A percentile compares a stretch with the other conserved stretches of the same genome.
Evolutionary conservation across 2,797 vertebrate species (phyloP).

Genomic region (Octomys mimax): DNA sequence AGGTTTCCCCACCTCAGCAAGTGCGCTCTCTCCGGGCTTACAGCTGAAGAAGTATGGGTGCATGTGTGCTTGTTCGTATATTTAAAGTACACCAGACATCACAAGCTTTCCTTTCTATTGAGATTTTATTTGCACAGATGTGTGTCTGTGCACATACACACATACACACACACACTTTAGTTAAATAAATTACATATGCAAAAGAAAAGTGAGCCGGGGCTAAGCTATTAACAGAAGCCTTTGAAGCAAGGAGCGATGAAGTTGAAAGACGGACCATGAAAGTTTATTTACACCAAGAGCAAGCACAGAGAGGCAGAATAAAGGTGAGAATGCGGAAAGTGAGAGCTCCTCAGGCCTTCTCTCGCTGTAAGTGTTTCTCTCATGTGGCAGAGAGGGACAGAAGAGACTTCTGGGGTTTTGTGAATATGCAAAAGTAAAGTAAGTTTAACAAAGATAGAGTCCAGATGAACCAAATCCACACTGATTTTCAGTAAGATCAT

Average conservation of each 20-base stretch:
- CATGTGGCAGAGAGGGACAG: constrained; percentile 78
- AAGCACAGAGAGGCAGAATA: constrained; percentile 77
- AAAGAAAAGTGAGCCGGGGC: constrained; percentile 88
- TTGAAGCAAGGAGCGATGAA: constrained; percentile 89
- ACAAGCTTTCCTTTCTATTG: constrained; percentile 25
- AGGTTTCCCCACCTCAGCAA: constrained; percentile 29
- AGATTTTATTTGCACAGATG: constrained; percentile 77
- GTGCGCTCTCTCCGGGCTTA: background rate
- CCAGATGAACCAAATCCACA: constrained; percentile 70
- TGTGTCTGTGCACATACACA: constrained; percentile 14
- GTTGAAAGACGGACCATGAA: constrained; percentile 88
- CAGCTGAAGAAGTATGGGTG: background rate
- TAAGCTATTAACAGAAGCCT: constrained; percentile 89
- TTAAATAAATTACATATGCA: constrained; percentile 89
- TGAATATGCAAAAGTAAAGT: constrained; percentile 77
- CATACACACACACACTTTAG: constrained; percentile 72
- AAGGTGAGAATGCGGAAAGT: constrained; percentile 88
- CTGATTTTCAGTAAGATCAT: constrained; percentile 78
- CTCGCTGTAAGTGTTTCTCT: constrained; percentile 81
- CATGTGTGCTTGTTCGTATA: background rate
- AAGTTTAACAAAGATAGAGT: constrained; percentile 69
- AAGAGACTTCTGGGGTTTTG: constrained; percentile 80
- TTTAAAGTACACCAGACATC: constrained; percentile 66
- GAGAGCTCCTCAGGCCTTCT: constrained; percentile 84
- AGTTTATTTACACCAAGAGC: constrained; percentile 89